Evolutionary conservation across 2,113 vertebrate species (phyloP).

Genomic region (Sceloporus undulatus): DNA sequence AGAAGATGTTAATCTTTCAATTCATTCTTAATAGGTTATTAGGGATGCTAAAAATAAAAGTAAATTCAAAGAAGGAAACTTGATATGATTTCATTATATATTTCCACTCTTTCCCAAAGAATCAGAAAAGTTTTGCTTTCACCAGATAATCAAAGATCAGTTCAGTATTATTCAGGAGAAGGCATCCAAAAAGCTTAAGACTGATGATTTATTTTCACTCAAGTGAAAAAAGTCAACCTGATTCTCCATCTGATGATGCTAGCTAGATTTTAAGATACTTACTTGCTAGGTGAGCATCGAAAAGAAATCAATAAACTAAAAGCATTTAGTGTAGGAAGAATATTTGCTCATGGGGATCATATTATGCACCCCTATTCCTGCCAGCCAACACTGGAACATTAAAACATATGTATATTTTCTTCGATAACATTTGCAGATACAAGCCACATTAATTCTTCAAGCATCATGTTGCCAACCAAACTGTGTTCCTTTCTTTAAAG

Average conservation of each 20-base stretch:
- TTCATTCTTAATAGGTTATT: not conserved
- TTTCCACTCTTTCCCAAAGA: too few relatives aligned
- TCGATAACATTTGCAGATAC: not conserved
- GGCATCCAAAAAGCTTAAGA: not conserved
- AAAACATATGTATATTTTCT: not conserved
- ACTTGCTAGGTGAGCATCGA: rapidly evolving
- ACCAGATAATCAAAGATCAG: not conserved
- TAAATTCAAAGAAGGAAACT: not conserved
- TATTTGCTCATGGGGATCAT: not conserved
- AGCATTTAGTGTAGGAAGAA: not conserved
- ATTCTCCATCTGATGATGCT: not conserved
- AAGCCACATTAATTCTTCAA: not conserved
- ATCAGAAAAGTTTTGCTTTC: not conserved
- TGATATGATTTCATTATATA: not conserved
- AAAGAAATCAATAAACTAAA: rapidly evolving
- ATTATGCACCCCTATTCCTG: not conserved
- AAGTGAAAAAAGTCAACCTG: not conserved
- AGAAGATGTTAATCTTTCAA: not conserved
- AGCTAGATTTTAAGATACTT: conserved; percentile 6
- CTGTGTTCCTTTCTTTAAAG: conserved; percentile 10
- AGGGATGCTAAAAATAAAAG: not conserved
- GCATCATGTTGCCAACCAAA: conserved; percentile 5
- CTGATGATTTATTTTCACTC: not conserved
- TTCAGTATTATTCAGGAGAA: not conserved
- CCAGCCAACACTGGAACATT: not conserved